A percentile compares a stretch with the other conserved stretches of the same genome.
phyloP scores from a whole-genome alignment of 2,113 vertebrate species.

The Callaeas wilsoni region DNA sequence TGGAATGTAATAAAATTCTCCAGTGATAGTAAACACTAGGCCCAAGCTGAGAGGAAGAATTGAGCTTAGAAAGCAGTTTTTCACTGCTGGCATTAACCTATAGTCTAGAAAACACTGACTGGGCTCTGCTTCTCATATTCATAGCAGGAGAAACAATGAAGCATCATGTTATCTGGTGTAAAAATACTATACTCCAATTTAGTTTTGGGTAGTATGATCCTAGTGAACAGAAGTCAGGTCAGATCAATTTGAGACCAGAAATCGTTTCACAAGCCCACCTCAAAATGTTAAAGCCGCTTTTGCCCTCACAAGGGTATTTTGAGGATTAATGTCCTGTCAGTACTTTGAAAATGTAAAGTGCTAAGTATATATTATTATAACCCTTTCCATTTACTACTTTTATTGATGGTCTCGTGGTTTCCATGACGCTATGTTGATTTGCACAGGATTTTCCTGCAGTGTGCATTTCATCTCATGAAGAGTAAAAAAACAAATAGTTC shows the following conservation, averaged over 20 bases:
- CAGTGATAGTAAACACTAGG: neutral
- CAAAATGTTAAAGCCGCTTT: slow-evolving; percentile 13
- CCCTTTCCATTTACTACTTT: slow-evolving; percentile 61
- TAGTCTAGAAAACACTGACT: neutral
- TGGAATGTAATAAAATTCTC: neutral
- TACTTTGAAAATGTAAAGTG: slow-evolving; percentile 61
- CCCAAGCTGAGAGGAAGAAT: neutral
- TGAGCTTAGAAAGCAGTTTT: neutral
- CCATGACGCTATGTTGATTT: slow-evolving; percentile 55
- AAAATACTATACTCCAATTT: neutral
- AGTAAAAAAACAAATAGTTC: slow-evolving; percentile 48
- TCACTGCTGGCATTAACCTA: neutral
- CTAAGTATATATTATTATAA: slow-evolving; percentile 63
- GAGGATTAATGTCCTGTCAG: slow-evolving; percentile 60
- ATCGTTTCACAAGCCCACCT: neutral
- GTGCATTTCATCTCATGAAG: slow-evolving; percentile 52
- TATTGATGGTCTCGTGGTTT: slow-evolving; percentile 52
- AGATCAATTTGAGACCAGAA: slow-evolving; percentile 7
- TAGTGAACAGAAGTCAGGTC: neutral
- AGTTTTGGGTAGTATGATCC: neutral
- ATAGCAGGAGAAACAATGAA: neutral
- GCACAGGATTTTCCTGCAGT: slow-evolving; percentile 52
- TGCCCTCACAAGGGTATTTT: slow-evolving; percentile 38
- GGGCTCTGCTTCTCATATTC: neutral
- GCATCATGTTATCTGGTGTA: neutral